Evolutionary conservation across 2,888 invertebrate genomes (phyloP), one percentile per base, ranked within the genome.

Genomic region (Macrosiphum euphorbiae): DNA sequence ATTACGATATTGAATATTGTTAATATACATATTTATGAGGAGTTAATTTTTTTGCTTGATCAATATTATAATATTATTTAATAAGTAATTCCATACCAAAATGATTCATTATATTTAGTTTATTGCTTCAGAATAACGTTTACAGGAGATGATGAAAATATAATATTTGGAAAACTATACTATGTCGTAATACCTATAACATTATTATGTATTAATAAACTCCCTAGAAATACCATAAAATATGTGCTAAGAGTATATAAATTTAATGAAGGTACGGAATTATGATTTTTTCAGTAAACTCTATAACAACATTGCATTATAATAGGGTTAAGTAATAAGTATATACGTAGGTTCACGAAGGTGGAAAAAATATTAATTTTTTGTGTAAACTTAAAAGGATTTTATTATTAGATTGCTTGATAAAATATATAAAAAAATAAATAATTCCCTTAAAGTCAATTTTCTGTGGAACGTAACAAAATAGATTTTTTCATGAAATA

Each of bases 321-420:
- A 85, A 41, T 85, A 85, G 44, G 44, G 85, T 44, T 85, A 85
- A 10, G 85, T 85, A 85, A 41, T 67, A 67, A 85, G 35, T 85
- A 24, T 85, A 84, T 85, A 85, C 11, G 44, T 20, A 86, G 47
- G 41, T 88, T 58, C 41, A 52, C 4, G 44, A 44, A 58, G 41
- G 88, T 28, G 41, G 26, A 88, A 88, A 35, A 89, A 41, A 89
- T 89, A 26, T 10, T 44, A 44, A 28, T 89, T 89, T 89, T 58
- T 44, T 89, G 28, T 58, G 58, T 58, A 28, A 44, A 41, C 58
- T 58, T 58, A 89, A 58, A 58, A 89, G 58, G 52, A 58, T 58
- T 89, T 89, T 88, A 88, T 88, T 88, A 88, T 88, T 88, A 88
- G 55, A 58, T 88, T 88, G 58, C 26, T 89, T 2, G 28, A 26